Conservation (phyloP, 1,140 invertebrate species). For the Nephila pilipes region DNA sequence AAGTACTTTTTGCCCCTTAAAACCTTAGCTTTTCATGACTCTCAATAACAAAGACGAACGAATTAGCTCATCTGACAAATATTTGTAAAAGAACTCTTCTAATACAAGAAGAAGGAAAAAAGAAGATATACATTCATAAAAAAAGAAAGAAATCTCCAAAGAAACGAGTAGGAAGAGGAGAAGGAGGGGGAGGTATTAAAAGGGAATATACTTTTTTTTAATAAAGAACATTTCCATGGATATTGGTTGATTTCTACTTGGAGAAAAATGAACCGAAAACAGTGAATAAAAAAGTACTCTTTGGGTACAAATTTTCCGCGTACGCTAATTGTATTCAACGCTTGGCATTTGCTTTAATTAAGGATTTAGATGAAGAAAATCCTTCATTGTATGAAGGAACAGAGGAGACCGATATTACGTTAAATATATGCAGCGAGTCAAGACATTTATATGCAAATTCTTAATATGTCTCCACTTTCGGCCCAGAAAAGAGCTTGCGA, state of each 20-base stretch:
- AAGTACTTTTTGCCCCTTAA: constrained; percentile 41
- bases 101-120: not conserved
- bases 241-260: constrained; percentile 64
- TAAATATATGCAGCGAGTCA: constrained; percentile 71
- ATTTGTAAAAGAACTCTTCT: constrained; percentile 52
- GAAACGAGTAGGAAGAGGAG: not conserved
- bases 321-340: constrained; percentile 75
- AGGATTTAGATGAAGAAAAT: constrained; percentile 47
- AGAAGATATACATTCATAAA: constrained; percentile 25
- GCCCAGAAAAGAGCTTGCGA: constrained; percentile 1
- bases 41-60: not conserved
- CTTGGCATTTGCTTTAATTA: constrained; percentile 72
- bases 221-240: constrained; percentile 73
- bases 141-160: constrained; percentile 12
- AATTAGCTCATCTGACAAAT: constrained; percentile 67
- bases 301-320: constrained; percentile 39
- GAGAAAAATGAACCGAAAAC: constrained; percentile 36
- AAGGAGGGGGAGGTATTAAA: not conserved
- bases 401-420: constrained; percentile 47
- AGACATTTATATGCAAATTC: constrained; percentile 76
- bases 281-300: constrained; percentile 16
- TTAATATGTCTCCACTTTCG: constrained; percentile 69
- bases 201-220: constrained; percentile 22
- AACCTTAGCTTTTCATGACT: constrained; percentile 55
- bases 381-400: constrained; percentile 26